Evolutionary conservation across 2,113 vertebrate genomes (phyloP).

Genomic region (Vombatus ursinus): DNA sequence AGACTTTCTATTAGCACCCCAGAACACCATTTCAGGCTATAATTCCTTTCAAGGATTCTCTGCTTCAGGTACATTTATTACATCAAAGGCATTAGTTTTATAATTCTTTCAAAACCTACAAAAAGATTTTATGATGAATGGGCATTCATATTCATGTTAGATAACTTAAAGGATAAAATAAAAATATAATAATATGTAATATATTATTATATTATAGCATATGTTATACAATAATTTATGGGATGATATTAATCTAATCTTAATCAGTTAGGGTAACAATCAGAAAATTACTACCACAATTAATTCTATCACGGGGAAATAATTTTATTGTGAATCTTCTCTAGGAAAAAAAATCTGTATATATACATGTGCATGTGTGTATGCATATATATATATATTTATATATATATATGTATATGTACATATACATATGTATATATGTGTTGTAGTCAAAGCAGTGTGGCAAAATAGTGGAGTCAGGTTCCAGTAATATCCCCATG

Average conservation of each 20-base stretch:
- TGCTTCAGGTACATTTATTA: constrained; percentile 35
- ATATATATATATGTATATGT: too few relatives aligned
- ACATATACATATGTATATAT: not conserved
- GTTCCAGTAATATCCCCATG: not conserved
- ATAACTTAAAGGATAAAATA: constrained; percentile 16
- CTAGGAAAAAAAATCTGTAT: not conserved
- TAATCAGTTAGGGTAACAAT: not conserved
- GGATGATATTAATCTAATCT: not conserved
- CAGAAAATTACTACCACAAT: not conserved
- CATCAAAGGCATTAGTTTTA: constrained; percentile 35
- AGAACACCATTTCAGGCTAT: constrained; percentile 9
- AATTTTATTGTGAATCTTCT: constrained; percentile 46
- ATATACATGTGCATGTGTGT: not conserved
- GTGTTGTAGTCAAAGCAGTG: not conserved
- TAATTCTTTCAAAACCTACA: constrained; percentile 55
- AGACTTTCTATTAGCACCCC: constrained; percentile 23
- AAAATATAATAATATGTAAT: not conserved
- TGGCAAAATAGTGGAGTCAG: not conserved
- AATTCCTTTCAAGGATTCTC: constrained; percentile 52
- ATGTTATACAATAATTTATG: not conserved
- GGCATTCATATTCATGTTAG: constrained; percentile 32
- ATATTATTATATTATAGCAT: not conserved
- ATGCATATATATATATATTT: too few relatives aligned
- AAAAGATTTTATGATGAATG: not conserved
- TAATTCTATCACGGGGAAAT: not conserved